Percentiles rank a stretch among this genome's conserved stretches.
phyloP scores from a whole-genome alignment of 2,797 vertebrate species.

The Tokudaia tokunoshimensis region DNA sequence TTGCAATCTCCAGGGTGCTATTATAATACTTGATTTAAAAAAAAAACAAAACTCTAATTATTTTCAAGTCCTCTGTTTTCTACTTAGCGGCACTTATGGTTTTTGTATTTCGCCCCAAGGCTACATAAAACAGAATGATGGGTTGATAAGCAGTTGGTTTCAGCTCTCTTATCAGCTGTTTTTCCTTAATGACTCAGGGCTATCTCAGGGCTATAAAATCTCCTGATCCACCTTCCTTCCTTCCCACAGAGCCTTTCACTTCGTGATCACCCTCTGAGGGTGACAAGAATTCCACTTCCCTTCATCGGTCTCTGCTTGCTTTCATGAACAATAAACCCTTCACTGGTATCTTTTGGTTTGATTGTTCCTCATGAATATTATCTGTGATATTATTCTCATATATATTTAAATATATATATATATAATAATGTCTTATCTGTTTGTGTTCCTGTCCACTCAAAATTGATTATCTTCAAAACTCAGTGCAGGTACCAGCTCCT shows the following conservation, averaged over 20 bases:
- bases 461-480: constrained; percentile 1
- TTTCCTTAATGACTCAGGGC: constrained; percentile 18
- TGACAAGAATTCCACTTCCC: background rate
- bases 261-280: background rate
- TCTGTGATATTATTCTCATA: background rate
- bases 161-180: constrained; percentile 39
- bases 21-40: background rate
- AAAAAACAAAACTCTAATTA: background rate
- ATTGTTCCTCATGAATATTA: background rate
- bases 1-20: background rate
- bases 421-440: background rate
- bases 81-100: background rate
- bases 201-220: background rate
- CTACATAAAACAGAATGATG: constrained; percentile 44
- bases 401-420: too few species aligned
- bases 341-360: background rate
- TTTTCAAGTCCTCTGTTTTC: constrained; percentile 15
- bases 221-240: background rate
- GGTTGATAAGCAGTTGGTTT: background rate
- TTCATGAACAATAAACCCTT: background rate
- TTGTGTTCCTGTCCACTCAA: background rate
- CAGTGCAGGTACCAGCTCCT: background rate
- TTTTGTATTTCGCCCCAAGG: background rate
- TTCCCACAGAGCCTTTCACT: background rate
- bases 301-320: background rate